Percentiles rank a stretch among this genome's conserved stretches.
phyloP scores from a whole-genome alignment of 2,113 vertebrate species.

The Phyllostomus discolor region DNA sequence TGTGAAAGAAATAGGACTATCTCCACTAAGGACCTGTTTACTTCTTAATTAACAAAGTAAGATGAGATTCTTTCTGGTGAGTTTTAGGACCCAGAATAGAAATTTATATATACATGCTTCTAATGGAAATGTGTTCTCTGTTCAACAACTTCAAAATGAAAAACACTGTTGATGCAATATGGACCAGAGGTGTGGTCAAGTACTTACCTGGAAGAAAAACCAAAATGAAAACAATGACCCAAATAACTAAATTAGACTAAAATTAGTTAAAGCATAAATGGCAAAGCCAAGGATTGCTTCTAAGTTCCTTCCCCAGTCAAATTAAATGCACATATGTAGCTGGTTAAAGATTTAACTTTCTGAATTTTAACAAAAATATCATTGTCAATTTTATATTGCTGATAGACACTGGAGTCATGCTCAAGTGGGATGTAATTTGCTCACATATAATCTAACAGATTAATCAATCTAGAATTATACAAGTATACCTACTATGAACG shows the following conservation, averaged over 20 bases:
- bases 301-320: background rate
- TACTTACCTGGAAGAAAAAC: slow-evolving; percentile 23
- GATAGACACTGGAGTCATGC: background rate
- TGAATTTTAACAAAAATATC: slow-evolving; percentile 15
- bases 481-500: background rate
- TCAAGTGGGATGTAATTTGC: background rate
- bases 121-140: slow-evolving; percentile 51
- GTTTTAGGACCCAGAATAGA: slow-evolving; percentile 44
- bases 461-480: background rate
- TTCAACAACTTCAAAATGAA: slow-evolving; percentile 54
- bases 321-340: background rate
- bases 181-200: slow-evolving; percentile 19
- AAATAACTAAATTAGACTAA: slow-evolving; percentile 27
- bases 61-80: background rate
- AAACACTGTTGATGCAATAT: slow-evolving; percentile 53
- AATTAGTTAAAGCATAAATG: slow-evolving; percentile 43
- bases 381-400: background rate
- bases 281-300: slow-evolving; percentile 17
- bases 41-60: slow-evolving; percentile 44
- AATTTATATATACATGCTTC: slow-evolving; percentile 42
- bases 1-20: background rate
- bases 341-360: slow-evolving; percentile 28
- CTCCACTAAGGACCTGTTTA: slow-evolving; percentile 31
- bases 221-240: slow-evolving; percentile 29
- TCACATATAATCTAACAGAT: background rate